These are phyloP conservation scores for Gadus chalcogrammus DNA, from an alignment of 2,113 vertebrate species.

Conservation along the genomic window DNA sequence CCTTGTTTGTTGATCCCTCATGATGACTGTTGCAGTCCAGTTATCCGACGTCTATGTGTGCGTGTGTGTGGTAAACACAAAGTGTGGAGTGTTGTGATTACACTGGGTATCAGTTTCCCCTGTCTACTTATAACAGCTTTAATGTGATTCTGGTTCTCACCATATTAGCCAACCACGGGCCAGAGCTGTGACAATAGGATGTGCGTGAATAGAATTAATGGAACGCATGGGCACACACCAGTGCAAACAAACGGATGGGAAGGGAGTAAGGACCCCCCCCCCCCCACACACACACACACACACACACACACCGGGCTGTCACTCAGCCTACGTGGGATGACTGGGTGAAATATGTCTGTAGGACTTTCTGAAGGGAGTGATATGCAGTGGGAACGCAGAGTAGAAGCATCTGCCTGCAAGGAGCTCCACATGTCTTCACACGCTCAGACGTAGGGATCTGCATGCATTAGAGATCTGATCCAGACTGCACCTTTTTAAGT, in stretches of 20 bases:
- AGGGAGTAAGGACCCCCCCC: slow-evolving; percentile 39
- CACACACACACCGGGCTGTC: too few relatives aligned
- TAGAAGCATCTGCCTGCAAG: slow-evolving; percentile 49
- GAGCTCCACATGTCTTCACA: not conserved
- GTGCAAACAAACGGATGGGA: slow-evolving; percentile 64
- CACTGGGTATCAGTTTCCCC: slow-evolving; percentile 8
- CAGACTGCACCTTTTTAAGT: too few relatives aligned
- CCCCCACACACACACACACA: not conserved
- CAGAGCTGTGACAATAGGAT: slow-evolving; percentile 57
- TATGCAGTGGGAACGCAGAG: slow-evolving; percentile 63
- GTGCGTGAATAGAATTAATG: slow-evolving; percentile 55
- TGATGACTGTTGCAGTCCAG: slow-evolving; percentile 30
- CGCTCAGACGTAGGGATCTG: not conserved
- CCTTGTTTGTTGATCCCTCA: slow-evolving; percentile 68
- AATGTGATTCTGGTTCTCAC: slow-evolving; percentile 69
- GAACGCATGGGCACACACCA: slow-evolving; percentile 51
- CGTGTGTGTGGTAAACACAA: not conserved
- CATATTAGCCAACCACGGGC: slow-evolving; percentile 65
- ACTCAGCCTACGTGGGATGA: slow-evolving; percentile 11
- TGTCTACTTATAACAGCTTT: slow-evolving; percentile 52
- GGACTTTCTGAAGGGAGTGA: slow-evolving; percentile 39
- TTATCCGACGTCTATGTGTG: slow-evolving; percentile 17
- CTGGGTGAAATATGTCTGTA: slow-evolving; percentile 30
- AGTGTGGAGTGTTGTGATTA: slow-evolving; percentile 36
- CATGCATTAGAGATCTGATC: not conserved